Evolutionary conservation across 1,140 invertebrate genomes (phyloP).

Genomic region (Neoseiulus cucumeris): DNA sequence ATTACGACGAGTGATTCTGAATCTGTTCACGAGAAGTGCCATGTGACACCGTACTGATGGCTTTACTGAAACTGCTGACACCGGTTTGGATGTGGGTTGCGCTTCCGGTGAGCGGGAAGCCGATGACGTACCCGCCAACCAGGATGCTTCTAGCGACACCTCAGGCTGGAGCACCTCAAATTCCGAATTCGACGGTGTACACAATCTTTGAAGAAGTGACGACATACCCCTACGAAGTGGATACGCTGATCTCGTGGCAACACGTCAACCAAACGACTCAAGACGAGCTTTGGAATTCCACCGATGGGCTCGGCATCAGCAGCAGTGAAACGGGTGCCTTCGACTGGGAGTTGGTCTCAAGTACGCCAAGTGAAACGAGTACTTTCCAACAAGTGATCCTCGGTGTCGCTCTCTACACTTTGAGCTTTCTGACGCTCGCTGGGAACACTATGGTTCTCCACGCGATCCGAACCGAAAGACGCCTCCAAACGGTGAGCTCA

Average conservation of each 20-base stretch:
- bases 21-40: too few relatives aligned
- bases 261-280: not conserved
- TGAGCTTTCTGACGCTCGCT: slow-evolving; percentile 28
- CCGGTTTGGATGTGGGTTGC: not conserved
- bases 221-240: slow-evolving; percentile 5
- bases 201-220: not conserved
- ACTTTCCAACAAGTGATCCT: slow-evolving; percentile 21
- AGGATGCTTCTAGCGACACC: not conserved
- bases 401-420: slow-evolving; percentile 25
- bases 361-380: not conserved
- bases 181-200: not conserved
- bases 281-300: not conserved
- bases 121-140: not conserved
- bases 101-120: not conserved
- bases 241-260: slow-evolving; percentile 2
- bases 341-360: slow-evolving; percentile 1
- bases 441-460: slow-evolving; percentile 32
- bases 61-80: not conserved
- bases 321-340: not conserved
- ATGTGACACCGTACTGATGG: not conserved
- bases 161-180: not conserved
- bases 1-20: too few relatives aligned
- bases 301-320: not conserved
- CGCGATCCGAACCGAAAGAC: slow-evolving; percentile 30
- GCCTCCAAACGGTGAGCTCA: slow-evolving; percentile 29